A percentile compares a stretch with the other conserved stretches of the same genome.
These are phyloP conservation scores for Piprites chloris DNA, from an alignment of 2,113 vertebrate genomes.

Conservation along the genomic window DNA sequence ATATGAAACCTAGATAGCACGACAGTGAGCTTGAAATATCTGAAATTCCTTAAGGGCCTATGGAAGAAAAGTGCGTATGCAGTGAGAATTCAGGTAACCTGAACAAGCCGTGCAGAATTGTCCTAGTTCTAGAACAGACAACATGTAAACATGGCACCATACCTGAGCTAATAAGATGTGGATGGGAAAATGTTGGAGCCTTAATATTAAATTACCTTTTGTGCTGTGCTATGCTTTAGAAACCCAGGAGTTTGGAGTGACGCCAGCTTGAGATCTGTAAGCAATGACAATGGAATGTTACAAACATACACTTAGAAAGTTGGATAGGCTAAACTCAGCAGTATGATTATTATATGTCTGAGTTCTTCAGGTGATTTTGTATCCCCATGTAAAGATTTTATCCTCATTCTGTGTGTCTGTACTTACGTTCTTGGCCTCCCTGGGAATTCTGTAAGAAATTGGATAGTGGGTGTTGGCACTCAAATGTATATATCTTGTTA, in stretches of 20 bases:
- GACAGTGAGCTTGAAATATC: background rate
- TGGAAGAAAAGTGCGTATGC: background rate
- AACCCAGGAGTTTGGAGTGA: background rate
- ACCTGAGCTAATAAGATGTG: background rate
- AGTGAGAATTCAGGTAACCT: background rate
- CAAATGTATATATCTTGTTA: background rate
- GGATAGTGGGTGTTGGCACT: background rate
- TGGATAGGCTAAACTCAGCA: background rate
- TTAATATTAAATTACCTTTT: background rate
- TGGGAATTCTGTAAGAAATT: background rate
- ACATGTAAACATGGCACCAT: rapidly evolving
- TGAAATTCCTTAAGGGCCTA: background rate
- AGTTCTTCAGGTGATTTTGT: background rate
- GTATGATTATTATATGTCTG: background rate
- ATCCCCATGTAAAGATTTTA: background rate
- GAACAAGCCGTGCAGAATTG: background rate
- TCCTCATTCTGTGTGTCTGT: background rate
- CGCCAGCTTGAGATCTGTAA: background rate
- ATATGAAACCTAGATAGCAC: background rate
- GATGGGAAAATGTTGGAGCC: background rate
- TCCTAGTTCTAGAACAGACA: background rate
- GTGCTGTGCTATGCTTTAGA: background rate
- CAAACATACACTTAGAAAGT: background rate
- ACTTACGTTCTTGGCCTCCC: background rate
- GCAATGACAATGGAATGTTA: background rate